Base-by-base conservation (phyloP, 1,140 invertebrate species). In the Vanessa tameamea region DNA sequence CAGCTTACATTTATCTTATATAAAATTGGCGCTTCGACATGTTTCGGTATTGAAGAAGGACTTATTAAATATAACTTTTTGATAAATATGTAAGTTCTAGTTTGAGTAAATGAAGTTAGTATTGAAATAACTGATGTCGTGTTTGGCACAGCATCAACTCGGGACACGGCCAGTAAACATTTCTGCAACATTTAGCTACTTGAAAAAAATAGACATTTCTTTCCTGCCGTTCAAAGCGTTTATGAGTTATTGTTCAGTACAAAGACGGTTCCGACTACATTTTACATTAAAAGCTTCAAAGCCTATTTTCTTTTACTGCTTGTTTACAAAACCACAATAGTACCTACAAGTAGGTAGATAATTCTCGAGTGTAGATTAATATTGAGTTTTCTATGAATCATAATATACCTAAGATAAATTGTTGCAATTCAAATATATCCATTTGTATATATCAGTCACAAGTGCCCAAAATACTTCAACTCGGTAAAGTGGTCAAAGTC, bases 101-200 rank as follows among this genome's bases (percentile, higher is more conserved):
- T 69, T 57, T 59, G 16, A 57, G 57, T 59, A 68, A 66, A 73
- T 67, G 64, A 76, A 83, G 79, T 82, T 82, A 72, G 84, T 80
- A 76, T 88, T 80, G 79, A 89, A 89, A 88, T 88, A 89, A 79
- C 81, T 67, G 64, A 78, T 86, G 84, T 84, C 82, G 84, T 78
- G 81, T 77, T 90, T 89, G 88, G 88, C 88, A 89, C 80, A 50
- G 65, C 75, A 61, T 88, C 87, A 89, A 87, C 57, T 81, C 71
- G 71, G 70, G 63, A 72, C 73, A 79, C 76, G 73, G 76, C 80
- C 69, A 75, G 80, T 86, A 84, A 86, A 87, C 78, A 82, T 73
- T 74, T 53, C 37, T 37, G 53, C 59, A 75, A 75, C 20, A 16
- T 69, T 66, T 53, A 72, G 64, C 26, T n/a, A 63, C 26, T 55